Evolutionary conservation across 1,140 invertebrate genomes (phyloP), one percentile per base, ranked within the genome.

Genomic region (Ostrea denselamellosa): DNA sequence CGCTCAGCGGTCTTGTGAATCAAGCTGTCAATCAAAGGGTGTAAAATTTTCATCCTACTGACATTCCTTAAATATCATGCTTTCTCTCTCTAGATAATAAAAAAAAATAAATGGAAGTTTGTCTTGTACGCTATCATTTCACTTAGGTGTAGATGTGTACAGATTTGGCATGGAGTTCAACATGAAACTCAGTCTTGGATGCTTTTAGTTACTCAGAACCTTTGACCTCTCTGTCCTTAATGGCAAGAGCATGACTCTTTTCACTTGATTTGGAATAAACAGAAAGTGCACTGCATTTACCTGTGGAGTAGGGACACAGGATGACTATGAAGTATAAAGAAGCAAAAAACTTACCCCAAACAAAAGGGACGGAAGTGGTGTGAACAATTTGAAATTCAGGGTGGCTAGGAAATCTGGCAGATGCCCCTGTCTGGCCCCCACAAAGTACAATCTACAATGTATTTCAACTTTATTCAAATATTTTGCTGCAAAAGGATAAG

Each of bases 331-430:
- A 68, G 5, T 22, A n/a, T n/a, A n/a, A n/a, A n/a, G n/a, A n/a
- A n/a, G n/a, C 19, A 62, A 17, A 22, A 28, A 85, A 89, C 92
- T 91, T 92, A 97, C 97, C 96, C 99, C 98, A 93, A 97, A 97
- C 52, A 99, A 95, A 83, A 99, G 97, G 65, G 98, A 98, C 0
- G 98, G 98, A 8, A 98, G 97, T 19, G 98, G 98, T 0, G 98
- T 99, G 85, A 98, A 95, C 87, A 97, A 96, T 86, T 97, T 96
- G 10, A 97, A 96, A 95, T 98, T 98, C 91, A 99, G 99, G 97
- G 99, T 99, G 0, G 98, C 98, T 82, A 99, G 94, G 93, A 98
- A 97, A 95, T 98, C 97, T 0, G 98, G 98, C 97, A 99, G 98
- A 95, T 99, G 98, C 77, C 98, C 98, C 94, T 99, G 97, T 90